These are phyloP conservation scores for Acanthurus lineatus DNA, from an alignment of 2,797 vertebrate species.

Conservation along the genomic window DNA sequence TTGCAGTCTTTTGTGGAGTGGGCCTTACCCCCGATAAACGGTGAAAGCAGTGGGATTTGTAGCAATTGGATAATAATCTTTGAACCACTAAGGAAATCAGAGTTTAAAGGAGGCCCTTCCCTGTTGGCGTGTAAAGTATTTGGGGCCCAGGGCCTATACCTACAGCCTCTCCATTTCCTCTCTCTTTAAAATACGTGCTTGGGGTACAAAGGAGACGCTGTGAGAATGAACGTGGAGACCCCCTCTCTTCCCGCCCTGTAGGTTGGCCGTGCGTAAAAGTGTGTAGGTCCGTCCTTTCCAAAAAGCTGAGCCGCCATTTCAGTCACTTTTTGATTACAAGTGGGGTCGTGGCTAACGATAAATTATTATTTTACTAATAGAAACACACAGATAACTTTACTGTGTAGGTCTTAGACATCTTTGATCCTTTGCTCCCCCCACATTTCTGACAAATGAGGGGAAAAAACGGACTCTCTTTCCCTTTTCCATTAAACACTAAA, in stretches of 20 bases:
- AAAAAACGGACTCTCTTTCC: neutral
- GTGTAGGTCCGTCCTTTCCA: conserved; percentile 25
- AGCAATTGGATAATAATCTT: conserved; percentile 70
- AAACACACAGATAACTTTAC: neutral
- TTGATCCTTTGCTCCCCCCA: no score
- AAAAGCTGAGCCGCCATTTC: conserved; percentile 32
- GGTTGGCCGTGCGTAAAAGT: conserved; percentile 64
- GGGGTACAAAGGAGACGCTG: conserved; percentile 62
- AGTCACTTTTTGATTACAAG: neutral
- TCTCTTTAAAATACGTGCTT: conserved; percentile 72
- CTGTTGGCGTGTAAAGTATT: conserved; percentile 58
- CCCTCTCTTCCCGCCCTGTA: conserved; percentile 39
- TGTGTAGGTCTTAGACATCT: neutral
- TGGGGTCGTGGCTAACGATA: neutral
- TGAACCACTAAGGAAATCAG: conserved; percentile 77
- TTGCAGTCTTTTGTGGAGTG: conserved; percentile 53
- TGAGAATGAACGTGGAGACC: conserved; percentile 45
- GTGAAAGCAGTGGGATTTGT: conserved; percentile 63
- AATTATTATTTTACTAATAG: conserved; percentile 31
- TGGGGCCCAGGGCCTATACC: conserved; percentile 69
- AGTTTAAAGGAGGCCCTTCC: conserved; percentile 72
- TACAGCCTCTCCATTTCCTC: conserved; percentile 66
- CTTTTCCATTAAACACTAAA: no score
- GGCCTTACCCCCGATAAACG: conserved; percentile 54
- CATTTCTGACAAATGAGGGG: no score